A percentile compares a stretch with the other conserved stretches of the same genome.
Evolutionary conservation across 1,140 invertebrate genomes (phyloP).

Genomic region (Cherax quadricarinatus): DNA sequence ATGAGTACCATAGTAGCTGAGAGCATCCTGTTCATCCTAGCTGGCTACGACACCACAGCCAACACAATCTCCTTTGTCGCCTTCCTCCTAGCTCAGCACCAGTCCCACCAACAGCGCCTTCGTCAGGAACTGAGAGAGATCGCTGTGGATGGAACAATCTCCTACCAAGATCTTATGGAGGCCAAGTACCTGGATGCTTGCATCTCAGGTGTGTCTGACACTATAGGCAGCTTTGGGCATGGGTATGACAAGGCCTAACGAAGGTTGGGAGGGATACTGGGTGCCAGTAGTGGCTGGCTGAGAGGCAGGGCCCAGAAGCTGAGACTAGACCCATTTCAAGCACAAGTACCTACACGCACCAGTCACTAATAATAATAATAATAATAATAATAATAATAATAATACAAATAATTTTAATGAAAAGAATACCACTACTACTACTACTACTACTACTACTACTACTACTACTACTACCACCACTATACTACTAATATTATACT

Average conservation of each 20-base stretch:
- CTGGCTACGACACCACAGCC: slow-evolving; percentile 78
- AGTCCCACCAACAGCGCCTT: slow-evolving; percentile 69
- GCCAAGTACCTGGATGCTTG: slow-evolving; percentile 60
- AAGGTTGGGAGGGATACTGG: too few relatives aligned
- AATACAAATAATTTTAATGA: too few relatives aligned
- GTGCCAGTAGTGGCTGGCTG: too few relatives aligned
- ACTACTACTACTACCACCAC: too few relatives aligned
- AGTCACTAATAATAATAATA: too few relatives aligned
- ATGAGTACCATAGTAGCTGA: slow-evolving; percentile 75
- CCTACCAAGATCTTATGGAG: slow-evolving; percentile 62
- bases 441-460: too few relatives aligned
- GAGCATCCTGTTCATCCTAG: slow-evolving; percentile 75
- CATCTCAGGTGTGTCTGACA: slow-evolving; percentile 36
- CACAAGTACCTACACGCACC: too few relatives aligned
- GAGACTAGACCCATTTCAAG: too few relatives aligned
- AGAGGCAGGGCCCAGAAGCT: too few relatives aligned
- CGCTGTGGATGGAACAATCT: slow-evolving; percentile 25
- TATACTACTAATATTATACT: too few relatives aligned
- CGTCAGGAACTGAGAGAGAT: slow-evolving; percentile 41
- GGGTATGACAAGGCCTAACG: background rate
- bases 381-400: too few relatives aligned
- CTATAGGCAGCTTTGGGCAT: background rate
- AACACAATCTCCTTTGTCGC: slow-evolving; percentile 75
- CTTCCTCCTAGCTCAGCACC: slow-evolving; percentile 76
- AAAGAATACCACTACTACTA: too few relatives aligned